Conservation (phyloP, 2,888 invertebrate species). For the Drosophila bunnanda region DNA sequence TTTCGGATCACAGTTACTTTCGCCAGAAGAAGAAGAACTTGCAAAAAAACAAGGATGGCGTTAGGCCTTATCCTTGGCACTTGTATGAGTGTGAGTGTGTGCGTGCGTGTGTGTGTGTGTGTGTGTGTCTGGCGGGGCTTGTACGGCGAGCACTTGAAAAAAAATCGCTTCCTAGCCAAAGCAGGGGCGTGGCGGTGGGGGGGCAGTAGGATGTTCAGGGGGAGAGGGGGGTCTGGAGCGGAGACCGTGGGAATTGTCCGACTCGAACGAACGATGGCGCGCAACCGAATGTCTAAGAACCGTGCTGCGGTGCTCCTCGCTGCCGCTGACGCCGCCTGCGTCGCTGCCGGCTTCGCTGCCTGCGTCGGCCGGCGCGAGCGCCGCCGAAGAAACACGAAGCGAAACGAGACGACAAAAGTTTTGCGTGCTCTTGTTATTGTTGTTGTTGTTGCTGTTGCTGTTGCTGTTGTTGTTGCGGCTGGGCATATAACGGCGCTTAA, state of each 20-base stretch:
- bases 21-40: conserved; percentile 6
- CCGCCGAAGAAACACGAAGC: conserved; percentile 34
- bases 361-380: conserved; percentile 17
- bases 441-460: conserved; percentile 45
- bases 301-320: conserved; percentile 49
- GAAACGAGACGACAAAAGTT: conserved; percentile 29
- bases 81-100: conserved; percentile 6
- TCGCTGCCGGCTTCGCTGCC: conserved; percentile 5
- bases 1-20: conserved; percentile 15
- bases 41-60: conserved; percentile 30
- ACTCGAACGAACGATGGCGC: conserved; percentile 85
- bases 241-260: conserved; percentile 80
- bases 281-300: conserved; percentile 84
- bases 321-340: conserved; percentile 28
- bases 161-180: conserved; percentile 19
- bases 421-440: conserved; percentile 45
- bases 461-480: conserved; percentile 37
- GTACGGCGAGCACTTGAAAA: conserved; percentile 50
- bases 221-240: conserved; percentile 13
- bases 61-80: conserved; percentile 35
- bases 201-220: too few relatives aligned
- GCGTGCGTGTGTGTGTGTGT: conserved; percentile 1
- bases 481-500: conserved; percentile 47
- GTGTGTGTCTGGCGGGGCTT: not conserved
- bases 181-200: conserved; percentile 41